Conservation (phyloP, 2,888 invertebrate species). For the Nomada flava region DNA sequence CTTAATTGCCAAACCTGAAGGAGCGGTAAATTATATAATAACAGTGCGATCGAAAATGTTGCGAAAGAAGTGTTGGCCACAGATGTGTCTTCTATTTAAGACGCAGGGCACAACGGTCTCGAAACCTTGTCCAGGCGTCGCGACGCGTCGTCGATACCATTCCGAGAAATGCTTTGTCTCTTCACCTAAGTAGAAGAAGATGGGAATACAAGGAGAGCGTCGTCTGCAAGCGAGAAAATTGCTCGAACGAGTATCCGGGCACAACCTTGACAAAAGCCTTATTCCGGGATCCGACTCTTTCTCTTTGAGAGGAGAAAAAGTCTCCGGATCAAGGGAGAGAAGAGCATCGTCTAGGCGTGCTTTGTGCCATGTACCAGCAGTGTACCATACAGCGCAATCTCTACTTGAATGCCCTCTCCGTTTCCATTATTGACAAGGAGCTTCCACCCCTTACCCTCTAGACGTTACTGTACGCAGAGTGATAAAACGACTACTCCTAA, state of each 20-base stretch:
- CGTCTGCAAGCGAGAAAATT: slow-evolving; percentile 42
- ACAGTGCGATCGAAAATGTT: too few species aligned
- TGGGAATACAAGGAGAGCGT: not conserved
- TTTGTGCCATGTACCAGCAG: slow-evolving; percentile 66
- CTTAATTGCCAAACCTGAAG: too few species aligned
- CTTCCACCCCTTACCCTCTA: too few species aligned
- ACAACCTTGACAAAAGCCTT: slow-evolving; percentile 65
- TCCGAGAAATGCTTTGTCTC: slow-evolving; percentile 31
- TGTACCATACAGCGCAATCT: slow-evolving; percentile 65
- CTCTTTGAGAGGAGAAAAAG: slow-evolving; percentile 55
- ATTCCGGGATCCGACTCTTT: slow-evolving; percentile 48
- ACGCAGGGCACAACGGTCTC: slow-evolving; percentile 11
- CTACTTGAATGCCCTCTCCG: slow-evolving; percentile 67
- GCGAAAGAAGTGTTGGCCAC: too few species aligned
- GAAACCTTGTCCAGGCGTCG: not conserved
- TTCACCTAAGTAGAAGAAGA: not conserved
- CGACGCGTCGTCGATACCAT: slow-evolving; percentile 16
- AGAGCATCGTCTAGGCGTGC: slow-evolving; percentile 59
- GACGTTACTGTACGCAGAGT: too few species aligned
- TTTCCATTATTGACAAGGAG: slow-evolving; percentile 63
- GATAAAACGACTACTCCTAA: too few species aligned
- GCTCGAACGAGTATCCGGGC: slow-evolving; percentile 57
- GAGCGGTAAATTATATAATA: too few species aligned
- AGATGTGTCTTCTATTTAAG: not conserved
- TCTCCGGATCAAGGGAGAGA: slow-evolving; percentile 47